A percentile compares a stretch with the other conserved stretches of the same genome.
These are phyloP conservation scores for Triops cancriformis DNA, from an alignment of 1,140 invertebrate genomes.

Conservation along the genomic window DNA sequence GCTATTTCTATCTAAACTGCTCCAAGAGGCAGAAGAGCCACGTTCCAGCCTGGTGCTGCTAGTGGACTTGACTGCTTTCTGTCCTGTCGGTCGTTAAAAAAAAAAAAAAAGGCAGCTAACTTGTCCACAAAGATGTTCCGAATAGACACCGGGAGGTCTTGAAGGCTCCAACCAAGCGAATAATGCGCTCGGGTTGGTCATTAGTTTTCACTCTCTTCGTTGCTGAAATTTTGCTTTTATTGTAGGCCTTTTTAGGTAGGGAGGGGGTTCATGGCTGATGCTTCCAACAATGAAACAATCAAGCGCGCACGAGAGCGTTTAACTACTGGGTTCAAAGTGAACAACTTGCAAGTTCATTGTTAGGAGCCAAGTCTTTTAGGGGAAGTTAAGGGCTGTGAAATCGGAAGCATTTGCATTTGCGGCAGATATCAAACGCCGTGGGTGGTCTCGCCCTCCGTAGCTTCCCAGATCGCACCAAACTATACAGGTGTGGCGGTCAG, in stretches of 20 bases:
- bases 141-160: conserved; percentile 9
- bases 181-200: conserved; percentile 8
- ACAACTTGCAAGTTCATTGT: not conserved
- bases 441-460: not conserved
- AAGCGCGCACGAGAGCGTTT: not conserved
- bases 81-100: not conserved
- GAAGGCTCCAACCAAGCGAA: not conserved
- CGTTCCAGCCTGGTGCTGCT: not conserved
- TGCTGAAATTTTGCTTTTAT: not conserved
- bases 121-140: conserved; percentile 2
- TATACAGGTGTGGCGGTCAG: not conserved
- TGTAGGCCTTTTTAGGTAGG: not conserved
- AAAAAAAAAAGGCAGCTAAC: conserved; percentile 2
- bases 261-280: not conserved
- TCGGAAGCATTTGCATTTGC: not conserved
- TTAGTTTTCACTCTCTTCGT: not conserved
- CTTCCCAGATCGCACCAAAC: not conserved
- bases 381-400: not conserved
- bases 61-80: not conserved
- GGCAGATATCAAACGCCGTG: not conserved
- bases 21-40: not conserved
- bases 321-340: not conserved
- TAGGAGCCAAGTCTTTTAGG: not conserved
- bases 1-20: not conserved
- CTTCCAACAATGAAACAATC: conserved; percentile 14